These are phyloP conservation scores for Phyllostomus discolor DNA, from an alignment of 2,113 vertebrate genomes.

Conservation along the genomic window DNA sequence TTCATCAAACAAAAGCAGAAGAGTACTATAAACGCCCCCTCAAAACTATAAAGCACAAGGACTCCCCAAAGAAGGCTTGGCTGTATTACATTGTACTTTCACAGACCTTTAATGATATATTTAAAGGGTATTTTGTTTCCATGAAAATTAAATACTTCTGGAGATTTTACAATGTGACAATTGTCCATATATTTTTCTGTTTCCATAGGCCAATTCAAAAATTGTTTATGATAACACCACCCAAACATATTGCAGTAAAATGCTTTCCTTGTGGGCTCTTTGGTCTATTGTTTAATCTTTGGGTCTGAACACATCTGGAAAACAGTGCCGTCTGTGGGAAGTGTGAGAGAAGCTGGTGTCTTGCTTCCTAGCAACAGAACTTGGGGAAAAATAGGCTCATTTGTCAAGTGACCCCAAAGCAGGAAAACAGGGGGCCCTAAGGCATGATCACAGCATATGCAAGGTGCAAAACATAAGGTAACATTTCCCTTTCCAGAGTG, in stretches of 20 bases:
- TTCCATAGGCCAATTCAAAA: conserved; percentile 67
- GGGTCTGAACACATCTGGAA: conserved; percentile 65
- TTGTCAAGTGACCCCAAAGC: conserved; percentile 77
- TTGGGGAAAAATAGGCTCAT: conserved; percentile 75
- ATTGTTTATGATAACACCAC: conserved; percentile 64
- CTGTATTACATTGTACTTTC: conserved; percentile 52
- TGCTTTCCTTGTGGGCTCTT: conserved; percentile 64
- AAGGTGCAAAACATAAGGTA: conserved; percentile 39
- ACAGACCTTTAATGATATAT: conserved; percentile 69
- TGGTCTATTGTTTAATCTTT: conserved; percentile 57
- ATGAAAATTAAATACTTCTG: conserved; percentile 75
- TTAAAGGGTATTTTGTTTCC: conserved; percentile 65
- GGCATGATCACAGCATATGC: conserved; percentile 63
- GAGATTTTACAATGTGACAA: conserved; percentile 66
- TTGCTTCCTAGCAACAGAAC: conserved; percentile 80
- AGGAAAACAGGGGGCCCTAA: conserved; percentile 52
- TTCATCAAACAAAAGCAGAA: conserved; percentile 64
- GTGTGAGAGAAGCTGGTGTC: conserved; percentile 73
- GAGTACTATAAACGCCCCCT: conserved; percentile 58
- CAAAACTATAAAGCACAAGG: conserved; percentile 65
- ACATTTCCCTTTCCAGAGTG: conserved; percentile 49
- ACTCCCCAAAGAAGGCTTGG: conserved; percentile 71
- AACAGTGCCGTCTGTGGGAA: conserved; percentile 71
- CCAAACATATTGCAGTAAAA: conserved; percentile 64
- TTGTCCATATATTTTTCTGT: conserved; percentile 55